Evolutionary conservation across 1,140 invertebrate genomes (phyloP).

Genomic region (Linepithema humile): DNA sequence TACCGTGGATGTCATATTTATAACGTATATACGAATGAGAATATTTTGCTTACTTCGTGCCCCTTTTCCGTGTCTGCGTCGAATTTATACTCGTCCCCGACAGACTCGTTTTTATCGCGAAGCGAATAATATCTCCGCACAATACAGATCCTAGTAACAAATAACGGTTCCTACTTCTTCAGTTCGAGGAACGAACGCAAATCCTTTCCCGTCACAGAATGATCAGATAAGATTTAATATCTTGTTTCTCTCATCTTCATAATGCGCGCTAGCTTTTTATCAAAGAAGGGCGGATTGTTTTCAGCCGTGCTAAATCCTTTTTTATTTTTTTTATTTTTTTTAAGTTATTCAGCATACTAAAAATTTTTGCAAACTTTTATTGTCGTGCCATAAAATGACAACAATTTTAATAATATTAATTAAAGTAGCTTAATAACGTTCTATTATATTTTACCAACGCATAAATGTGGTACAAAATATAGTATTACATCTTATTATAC

Average conservation of each 20-base stretch:
- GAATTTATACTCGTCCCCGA: constrained; percentile 47
- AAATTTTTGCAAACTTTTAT: not conserved
- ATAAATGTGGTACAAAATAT: too few relatives aligned
- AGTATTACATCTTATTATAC: not conserved
- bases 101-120: constrained; percentile 47
- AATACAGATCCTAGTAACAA: constrained; percentile 41
- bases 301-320: not conserved
- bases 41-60: constrained; percentile 49
- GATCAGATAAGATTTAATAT: constrained; percentile 47
- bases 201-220: constrained; percentile 23
- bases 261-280: not conserved
- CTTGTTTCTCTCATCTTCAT: constrained; percentile 16
- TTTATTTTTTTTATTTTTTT: not conserved
- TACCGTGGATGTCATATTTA: constrained; percentile 29
- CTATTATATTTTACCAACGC: not conserved
- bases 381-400: not conserved
- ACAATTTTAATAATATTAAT: not conserved
- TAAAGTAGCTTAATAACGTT: not conserved
- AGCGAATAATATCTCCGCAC: constrained; percentile 21
- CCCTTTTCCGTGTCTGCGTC: constrained; percentile 38
- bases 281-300: constrained; percentile 27
- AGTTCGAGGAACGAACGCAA: constrained; percentile 2
- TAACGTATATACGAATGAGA: constrained; percentile 36
- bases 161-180: constrained; percentile 41
- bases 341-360: not conserved